Percentiles rank a stretch among this genome's conserved stretches.
phyloP scores from a whole-genome alignment of 2,113 vertebrate species.

The Protobothrops mucrosquamatus region DNA sequence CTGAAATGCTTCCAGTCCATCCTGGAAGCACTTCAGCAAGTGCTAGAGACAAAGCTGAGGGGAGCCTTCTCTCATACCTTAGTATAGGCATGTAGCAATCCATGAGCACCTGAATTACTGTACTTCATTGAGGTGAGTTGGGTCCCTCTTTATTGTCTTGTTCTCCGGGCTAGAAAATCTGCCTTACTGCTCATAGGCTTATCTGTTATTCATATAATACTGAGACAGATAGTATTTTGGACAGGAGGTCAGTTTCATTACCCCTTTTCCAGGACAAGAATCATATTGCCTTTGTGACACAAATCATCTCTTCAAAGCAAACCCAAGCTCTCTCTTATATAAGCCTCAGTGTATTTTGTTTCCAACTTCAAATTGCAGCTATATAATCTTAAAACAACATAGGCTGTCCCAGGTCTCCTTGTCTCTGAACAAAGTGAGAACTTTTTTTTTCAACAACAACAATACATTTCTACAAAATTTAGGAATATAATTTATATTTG shows the following conservation, averaged over 20 bases:
- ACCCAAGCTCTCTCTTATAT: neutral
- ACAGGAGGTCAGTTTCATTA: neutral
- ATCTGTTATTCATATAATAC: neutral
- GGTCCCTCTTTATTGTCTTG: neutral
- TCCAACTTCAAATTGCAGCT: neutral
- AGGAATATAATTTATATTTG: constrained; percentile 36
- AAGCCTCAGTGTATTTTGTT: neutral
- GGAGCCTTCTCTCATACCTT: neutral
- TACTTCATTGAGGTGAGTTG: neutral
- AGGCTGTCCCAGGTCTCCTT: neutral
- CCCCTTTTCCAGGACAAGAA: neutral
- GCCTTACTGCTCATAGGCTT: neutral
- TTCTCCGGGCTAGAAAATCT: neutral
- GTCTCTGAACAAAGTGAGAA: accelerated
- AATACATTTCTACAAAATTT: neutral
- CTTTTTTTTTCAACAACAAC: neutral
- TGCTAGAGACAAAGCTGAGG: neutral
- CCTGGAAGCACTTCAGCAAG: neutral
- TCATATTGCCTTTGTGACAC: neutral
- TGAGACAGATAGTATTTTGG: neutral
- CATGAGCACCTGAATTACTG: neutral
- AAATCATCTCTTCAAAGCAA: neutral
- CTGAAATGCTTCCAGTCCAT: neutral
- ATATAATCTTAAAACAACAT: constrained; percentile 8
- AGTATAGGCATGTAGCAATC: neutral